Evolutionary conservation across 35 echinoderm and acorn worm species (phyloP).

Genomic region (Eucidaris tribuloides): DNA sequence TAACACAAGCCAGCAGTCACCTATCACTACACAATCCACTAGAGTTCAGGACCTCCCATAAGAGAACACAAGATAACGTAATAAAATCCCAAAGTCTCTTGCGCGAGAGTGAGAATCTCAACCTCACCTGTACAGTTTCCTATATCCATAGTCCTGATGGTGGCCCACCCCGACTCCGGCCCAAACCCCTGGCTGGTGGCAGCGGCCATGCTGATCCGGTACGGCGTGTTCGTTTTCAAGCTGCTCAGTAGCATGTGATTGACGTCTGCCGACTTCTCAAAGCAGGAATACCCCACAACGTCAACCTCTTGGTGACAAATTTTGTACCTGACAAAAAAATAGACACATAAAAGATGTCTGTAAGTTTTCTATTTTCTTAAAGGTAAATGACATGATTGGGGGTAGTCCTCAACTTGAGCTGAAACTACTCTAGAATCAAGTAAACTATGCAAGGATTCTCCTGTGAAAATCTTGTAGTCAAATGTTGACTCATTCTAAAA

Average conservation of each 20-base stretch:
- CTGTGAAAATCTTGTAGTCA: no score
- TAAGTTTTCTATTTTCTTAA: no score
- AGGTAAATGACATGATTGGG: no score
- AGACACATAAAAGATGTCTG: no score
- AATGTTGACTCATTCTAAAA: no score
- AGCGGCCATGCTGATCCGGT: not conserved
- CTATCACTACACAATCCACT: no score
- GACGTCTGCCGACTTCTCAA: not conserved
- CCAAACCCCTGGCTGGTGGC: not conserved
- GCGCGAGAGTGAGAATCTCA: not conserved
- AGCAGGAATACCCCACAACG: not conserved
- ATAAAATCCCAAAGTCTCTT: not conserved
- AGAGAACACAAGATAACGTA: not conserved
- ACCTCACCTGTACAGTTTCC: not conserved
- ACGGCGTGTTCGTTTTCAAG: not conserved
- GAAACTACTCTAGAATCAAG: no score
- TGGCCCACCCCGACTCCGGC: not conserved
- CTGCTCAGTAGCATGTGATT: not conserved
- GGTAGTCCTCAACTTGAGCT: no score
- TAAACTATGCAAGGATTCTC: no score
- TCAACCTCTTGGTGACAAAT: not conserved
- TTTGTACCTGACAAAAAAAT: no score
- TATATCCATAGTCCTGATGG: not conserved
- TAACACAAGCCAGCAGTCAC: no score
- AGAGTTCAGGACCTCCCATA: no score